Conservation (phyloP, 2,797 vertebrate species). For the Percopsis omiscomaycus region DNA sequence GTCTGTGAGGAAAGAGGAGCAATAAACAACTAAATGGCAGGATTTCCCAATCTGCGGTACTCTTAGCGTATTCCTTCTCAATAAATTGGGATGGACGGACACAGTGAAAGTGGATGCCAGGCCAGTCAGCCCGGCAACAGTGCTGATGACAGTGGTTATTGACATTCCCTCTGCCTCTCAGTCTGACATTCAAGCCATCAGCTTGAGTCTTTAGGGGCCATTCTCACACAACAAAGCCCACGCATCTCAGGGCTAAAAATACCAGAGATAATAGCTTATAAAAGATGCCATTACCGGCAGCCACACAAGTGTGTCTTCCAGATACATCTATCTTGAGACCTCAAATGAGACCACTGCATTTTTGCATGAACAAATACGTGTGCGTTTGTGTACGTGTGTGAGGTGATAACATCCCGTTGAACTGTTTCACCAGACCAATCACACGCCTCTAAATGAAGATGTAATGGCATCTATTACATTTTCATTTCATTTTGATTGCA, state of each 20-base stretch:
- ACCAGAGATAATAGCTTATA: conserved; percentile 58
- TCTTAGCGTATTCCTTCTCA: conserved; percentile 30
- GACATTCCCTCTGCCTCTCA: conserved; percentile 53
- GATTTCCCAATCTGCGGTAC: conserved; percentile 44
- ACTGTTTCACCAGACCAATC: too few relatives aligned
- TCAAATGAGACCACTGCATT: conserved; percentile 21
- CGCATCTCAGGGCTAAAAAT: conserved; percentile 60
- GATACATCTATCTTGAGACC: conserved; percentile 48
- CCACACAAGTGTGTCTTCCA: conserved; percentile 56
- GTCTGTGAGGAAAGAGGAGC: conserved; percentile 48
- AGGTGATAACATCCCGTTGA: background rate
- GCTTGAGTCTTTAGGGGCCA: conserved; percentile 54
- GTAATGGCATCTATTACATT: too few relatives aligned
- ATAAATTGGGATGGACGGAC: conserved; percentile 29
- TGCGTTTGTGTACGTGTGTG: conserved; percentile 29
- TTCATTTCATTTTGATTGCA: too few relatives aligned
- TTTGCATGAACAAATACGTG: background rate
- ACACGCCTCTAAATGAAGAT: too few relatives aligned
- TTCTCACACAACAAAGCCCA: conserved; percentile 54
- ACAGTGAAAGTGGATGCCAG: conserved; percentile 35
- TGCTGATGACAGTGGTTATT: conserved; percentile 65
- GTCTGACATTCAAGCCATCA: conserved; percentile 71
- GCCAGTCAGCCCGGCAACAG: conserved; percentile 56
- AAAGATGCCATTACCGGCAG: conserved; percentile 57
- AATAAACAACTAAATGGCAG: conserved; percentile 32